Conservation (phyloP, 2,113 vertebrate species). For the Fulmarus glacialis region DNA sequence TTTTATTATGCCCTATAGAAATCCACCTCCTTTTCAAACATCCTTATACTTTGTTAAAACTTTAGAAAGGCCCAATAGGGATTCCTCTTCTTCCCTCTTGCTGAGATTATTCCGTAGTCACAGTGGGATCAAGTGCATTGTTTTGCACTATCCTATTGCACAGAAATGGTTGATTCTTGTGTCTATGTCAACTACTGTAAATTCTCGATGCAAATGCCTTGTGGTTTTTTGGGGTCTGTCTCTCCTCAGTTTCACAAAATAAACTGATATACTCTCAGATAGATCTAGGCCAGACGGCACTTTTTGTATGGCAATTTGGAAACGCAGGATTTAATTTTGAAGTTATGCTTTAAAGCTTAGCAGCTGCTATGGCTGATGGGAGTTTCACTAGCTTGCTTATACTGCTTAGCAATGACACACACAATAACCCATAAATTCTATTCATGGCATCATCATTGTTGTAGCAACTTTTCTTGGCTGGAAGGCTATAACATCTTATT, state of each 20-base stretch:
- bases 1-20: not conserved
- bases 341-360: slow-evolving; percentile 14
- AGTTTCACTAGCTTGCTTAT: not conserved
- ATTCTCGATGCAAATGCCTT: not conserved
- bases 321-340: slow-evolving; percentile 30
- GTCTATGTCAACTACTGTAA: not conserved
- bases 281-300: slow-evolving; percentile 25
- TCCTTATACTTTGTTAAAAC: not conserved
- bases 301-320: slow-evolving; percentile 29
- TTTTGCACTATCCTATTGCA: not conserved
- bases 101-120: not conserved
- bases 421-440: not conserved
- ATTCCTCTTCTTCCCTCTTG: not conserved
- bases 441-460: not conserved
- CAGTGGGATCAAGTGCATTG: not conserved
- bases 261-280: not conserved
- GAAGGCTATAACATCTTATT: not conserved
- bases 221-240: not conserved
- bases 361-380: slow-evolving; percentile 19
- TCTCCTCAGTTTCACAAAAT: slow-evolving; percentile 17
- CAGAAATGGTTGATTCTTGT: not conserved
- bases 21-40: not conserved
- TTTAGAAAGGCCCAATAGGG: not conserved
- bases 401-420: not conserved
- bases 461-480: not conserved